These are phyloP conservation scores for Vidua macroura DNA, from an alignment of 2,113 vertebrate genomes.

Conservation along the genomic window DNA sequence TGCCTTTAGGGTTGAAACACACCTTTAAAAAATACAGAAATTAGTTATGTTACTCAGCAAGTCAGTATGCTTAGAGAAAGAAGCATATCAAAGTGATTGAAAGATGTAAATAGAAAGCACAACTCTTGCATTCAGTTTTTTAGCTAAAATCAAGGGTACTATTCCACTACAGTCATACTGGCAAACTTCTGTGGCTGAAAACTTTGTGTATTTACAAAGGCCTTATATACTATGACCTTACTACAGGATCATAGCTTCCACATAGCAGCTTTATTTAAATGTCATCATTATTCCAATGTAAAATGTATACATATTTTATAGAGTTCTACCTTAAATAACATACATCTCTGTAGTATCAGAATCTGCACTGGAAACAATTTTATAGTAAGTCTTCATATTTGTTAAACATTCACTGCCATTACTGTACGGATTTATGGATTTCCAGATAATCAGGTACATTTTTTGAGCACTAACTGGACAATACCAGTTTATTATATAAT, in stretches of 20 bases:
- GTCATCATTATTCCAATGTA: neutral
- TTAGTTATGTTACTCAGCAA: neutral
- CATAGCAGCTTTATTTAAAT: neutral
- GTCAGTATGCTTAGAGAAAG: neutral
- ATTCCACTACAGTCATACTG: neutral
- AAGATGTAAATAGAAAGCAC: neutral
- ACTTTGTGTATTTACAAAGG: neutral
- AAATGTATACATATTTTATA: neutral
- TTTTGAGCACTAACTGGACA: neutral
- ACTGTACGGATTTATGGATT: neutral
- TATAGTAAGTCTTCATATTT: neutral
- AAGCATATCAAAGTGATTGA: neutral
- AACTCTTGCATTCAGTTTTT: neutral
- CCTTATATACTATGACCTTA: neutral
- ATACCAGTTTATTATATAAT: neutral
- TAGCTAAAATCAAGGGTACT: neutral
- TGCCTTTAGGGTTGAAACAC: slow-evolving; percentile 92
- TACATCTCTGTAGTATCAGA: neutral
- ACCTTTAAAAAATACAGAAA: slow-evolving; percentile 73
- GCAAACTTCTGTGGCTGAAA: neutral
- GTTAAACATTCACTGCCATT: neutral
- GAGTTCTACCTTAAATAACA: neutral
- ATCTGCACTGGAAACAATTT: neutral
- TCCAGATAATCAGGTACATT: neutral
- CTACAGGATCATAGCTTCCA: neutral